Base-by-base conservation (phyloP, 2,797 vertebrate genomes). In the Pangasius krempfi region DNA sequence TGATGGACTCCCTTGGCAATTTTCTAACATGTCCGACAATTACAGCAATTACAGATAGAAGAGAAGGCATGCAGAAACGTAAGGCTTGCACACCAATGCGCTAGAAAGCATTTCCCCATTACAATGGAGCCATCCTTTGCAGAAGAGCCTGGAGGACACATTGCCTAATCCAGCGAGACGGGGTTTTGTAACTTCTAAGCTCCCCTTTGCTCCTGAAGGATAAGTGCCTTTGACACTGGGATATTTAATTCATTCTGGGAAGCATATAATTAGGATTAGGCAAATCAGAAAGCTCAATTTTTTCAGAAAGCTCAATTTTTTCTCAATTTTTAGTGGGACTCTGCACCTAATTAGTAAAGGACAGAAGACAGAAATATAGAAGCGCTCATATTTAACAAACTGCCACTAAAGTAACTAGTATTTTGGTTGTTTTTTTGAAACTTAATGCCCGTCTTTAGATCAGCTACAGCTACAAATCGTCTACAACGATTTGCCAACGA, bases 181-280 rank as follows among this genome's bases (percentile, higher is more conserved):
- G 50, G 50, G 40, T 66, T 88, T 44, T 80, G 50, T 64, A 88
- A 80, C 50, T 80, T 88, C 44, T 66, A 70, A 84, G 52, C 54
- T n/a, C 78, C 72, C 56, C 56, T 56, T 83, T 86, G 66, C 68
- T 56, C 81, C 25, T 47, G 30, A 86, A 84, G 78, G 88, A 85
- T 86, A 86, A 89, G 88, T 47, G 79, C 85, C 44, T 86, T 60
- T 86, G 64, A 80, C 50, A 75, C 47, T 33, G 18, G 78, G 20
- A 64, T 75, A 72, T 30, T 86, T 86, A 56, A 89, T 83, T 86
- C 56, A 44, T 44, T 40, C 73, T 37, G 33, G 79, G 68, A 64
- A 47, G 73, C 79, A 76, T 33, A 76, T 56, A 40, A 86, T 86
- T 84, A 87, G 33, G 86, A 89, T 89, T 89, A 89, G 47, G 85